Evolutionary conservation across 2,113 vertebrate species (phyloP).

Genomic region (Tyto alba): DNA sequence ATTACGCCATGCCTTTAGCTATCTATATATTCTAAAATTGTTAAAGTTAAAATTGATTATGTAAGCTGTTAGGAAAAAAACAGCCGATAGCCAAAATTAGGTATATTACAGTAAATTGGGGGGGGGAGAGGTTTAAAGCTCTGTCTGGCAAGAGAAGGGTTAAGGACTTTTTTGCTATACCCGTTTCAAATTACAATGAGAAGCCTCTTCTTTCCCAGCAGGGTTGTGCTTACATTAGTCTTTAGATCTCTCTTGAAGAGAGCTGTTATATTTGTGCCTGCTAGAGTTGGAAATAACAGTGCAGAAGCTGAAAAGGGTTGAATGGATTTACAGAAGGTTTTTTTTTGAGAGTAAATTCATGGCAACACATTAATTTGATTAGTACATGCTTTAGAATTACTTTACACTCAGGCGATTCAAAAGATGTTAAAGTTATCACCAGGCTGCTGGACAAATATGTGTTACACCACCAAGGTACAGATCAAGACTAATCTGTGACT

Average conservation of each 20-base stretch:
- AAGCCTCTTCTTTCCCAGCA: slow-evolving; percentile 95
- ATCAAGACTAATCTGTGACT: slow-evolving; percentile 75
- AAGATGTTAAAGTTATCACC: slow-evolving; percentile 77
- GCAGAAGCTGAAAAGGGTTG: slow-evolving; percentile 74
- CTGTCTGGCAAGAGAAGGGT: slow-evolving; percentile 76
- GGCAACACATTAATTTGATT: slow-evolving; percentile 73
- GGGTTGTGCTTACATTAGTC: slow-evolving; percentile 91
- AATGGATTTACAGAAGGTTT: slow-evolving; percentile 73
- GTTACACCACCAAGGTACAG: slow-evolving; percentile 73
- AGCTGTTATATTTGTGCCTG: slow-evolving; percentile 87
- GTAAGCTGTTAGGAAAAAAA: neutral
- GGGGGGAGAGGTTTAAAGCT: slow-evolving; percentile 38
- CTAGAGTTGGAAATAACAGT: slow-evolving; percentile 86
- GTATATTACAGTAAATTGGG: slow-evolving; percentile 23
- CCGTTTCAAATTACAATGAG: slow-evolving; percentile 98
- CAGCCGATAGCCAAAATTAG: neutral
- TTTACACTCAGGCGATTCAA: slow-evolving; percentile 73
- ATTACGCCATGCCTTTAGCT: neutral
- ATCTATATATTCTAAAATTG: neutral
- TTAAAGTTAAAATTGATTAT: neutral
- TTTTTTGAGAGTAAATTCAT: slow-evolving; percentile 71
- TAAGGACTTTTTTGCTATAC: slow-evolving; percentile 80
- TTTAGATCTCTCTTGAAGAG: slow-evolving; percentile 84
- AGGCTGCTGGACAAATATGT: slow-evolving; percentile 71
- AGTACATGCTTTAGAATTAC: slow-evolving; percentile 70